phyloP scores from a whole-genome alignment of 2,113 vertebrate species.

The Campylomormyrus numenius region DNA sequence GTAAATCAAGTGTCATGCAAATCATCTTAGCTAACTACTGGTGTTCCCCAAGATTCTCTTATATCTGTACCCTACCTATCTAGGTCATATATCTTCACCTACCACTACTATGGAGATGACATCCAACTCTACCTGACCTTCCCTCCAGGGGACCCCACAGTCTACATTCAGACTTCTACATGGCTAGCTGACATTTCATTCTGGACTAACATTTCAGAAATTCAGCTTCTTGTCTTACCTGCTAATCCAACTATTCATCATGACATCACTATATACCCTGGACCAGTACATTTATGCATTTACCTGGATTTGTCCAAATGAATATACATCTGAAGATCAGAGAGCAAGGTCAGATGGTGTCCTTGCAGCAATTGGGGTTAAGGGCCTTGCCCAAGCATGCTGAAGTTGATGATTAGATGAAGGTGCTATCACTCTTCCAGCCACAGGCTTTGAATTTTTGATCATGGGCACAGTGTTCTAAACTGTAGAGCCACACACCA shows the following conservation, averaged over 20 bases:
- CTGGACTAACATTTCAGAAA: neutral
- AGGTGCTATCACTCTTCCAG: neutral
- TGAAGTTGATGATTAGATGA: neutral
- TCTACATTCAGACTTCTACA: neutral
- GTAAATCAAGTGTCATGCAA: neutral
- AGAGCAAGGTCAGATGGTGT: neutral
- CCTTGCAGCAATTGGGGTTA: neutral
- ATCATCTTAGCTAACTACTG: neutral
- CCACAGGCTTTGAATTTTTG: neutral
- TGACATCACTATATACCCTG: neutral
- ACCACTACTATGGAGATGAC: neutral
- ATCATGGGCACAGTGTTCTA: neutral
- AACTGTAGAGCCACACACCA: neutral
- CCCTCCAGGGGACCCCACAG: neutral
- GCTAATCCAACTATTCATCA: neutral
- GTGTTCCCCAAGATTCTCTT: neutral
- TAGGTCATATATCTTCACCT: neutral
- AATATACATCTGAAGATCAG: neutral
- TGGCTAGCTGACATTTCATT: neutral
- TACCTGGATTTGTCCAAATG: neutral
- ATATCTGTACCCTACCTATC: neutral
- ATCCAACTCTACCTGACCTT: neutral
- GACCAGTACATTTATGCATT: neutral
- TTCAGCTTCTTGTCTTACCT: neutral
- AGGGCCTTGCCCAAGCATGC: neutral